These are phyloP conservation scores for Gymnoscopelus braueri DNA, from an alignment of 2,797 vertebrate species.

Conservation along the genomic window DNA sequence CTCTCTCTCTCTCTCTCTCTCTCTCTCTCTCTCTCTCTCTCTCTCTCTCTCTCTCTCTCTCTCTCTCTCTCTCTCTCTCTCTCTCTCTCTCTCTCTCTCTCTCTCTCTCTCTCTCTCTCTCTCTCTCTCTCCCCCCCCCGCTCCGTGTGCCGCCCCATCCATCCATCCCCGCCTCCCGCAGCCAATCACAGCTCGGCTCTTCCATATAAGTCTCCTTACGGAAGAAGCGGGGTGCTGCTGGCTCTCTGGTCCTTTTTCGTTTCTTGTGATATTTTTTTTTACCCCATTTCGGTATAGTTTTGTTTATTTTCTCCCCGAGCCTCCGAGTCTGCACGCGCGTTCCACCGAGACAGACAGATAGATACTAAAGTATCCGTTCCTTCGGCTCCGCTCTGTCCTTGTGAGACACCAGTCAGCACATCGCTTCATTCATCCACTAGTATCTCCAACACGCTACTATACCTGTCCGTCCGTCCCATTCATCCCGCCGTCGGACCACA, in stretches of 20 bases:
- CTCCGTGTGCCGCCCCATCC: slow-evolving; percentile 59
- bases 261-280: slow-evolving; percentile 48
- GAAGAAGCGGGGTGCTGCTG: slow-evolving; percentile 82
- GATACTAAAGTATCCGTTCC: neutral
- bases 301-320: slow-evolving; percentile 16
- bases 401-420: slow-evolving; percentile 7
- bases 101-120: slow-evolving; percentile 25
- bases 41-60: no score
- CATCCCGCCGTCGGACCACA: neutral
- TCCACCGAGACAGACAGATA: no score
- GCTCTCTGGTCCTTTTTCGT: slow-evolving; percentile 55
- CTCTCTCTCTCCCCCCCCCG: slow-evolving; percentile 14
- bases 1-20: no score
- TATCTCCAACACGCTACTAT: slow-evolving; percentile 11
- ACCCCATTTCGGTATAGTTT: slow-evolving; percentile 11
- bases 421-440: slow-evolving; percentile 50
- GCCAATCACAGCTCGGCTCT: slow-evolving; percentile 90
- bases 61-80: no score
- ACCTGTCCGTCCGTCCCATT: no score
- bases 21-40: no score
- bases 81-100: slow-evolving; percentile 12
- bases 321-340: slow-evolving; percentile 23
- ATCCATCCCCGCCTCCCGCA: slow-evolving; percentile 63
- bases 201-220: slow-evolving; percentile 86
- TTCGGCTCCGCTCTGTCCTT: slow-evolving; percentile 1